Evolutionary conservation across 2,888 invertebrate species (phyloP).

Genomic region (Dolichopus griseipennis): DNA sequence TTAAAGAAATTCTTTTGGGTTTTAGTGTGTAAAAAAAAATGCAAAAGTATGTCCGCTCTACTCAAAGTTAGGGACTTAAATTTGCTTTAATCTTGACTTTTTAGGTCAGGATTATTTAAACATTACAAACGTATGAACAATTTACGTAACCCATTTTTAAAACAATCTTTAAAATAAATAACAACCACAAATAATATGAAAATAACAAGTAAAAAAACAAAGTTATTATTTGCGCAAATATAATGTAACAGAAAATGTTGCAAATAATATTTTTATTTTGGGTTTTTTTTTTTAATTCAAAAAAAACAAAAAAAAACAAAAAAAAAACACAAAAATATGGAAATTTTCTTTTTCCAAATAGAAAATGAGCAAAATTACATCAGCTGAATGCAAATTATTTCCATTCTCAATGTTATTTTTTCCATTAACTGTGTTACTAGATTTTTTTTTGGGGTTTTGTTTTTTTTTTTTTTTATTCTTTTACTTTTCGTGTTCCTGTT

Average conservation of each 20-base stretch:
- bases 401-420: background rate
- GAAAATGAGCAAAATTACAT: constrained; percentile 1
- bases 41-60: no score
- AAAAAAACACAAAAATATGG: background rate
- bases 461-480: background rate
- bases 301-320: background rate
- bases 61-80: no score
- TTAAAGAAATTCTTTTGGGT: no score
- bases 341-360: background rate
- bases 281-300: background rate
- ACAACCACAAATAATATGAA: no score
- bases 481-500: background rate
- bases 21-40: no score
- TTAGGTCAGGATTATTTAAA: no score
- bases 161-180: no score
- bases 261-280: background rate
- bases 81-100: no score
- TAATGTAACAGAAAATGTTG: background rate
- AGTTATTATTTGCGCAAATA: background rate
- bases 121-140: no score
- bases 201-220: no score
- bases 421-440: no score
- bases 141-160: no score
- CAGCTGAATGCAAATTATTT: constrained; percentile 1
- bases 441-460: background rate